A percentile compares a stretch with the other conserved stretches of the same genome.
Evolutionary conservation across 2,888 invertebrate species (phyloP).

Genomic region (Resseliella maxima): DNA sequence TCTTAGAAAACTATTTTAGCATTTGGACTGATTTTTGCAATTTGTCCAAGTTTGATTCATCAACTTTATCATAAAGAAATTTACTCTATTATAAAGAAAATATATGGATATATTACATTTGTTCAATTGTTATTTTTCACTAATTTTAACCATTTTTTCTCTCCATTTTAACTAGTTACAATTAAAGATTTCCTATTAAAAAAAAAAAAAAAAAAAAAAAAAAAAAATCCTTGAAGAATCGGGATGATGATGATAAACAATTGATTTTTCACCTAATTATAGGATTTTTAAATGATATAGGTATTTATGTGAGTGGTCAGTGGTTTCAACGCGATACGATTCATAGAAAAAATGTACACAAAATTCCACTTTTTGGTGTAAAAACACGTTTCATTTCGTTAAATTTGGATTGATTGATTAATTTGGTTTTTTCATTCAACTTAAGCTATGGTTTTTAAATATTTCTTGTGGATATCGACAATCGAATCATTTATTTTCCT

Average conservation of each 20-base stretch:
- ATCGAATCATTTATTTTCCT: background rate
- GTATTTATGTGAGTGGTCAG: background rate
- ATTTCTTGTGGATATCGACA: background rate
- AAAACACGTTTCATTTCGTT: background rate
- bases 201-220: too few species aligned
- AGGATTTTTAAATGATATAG: too few species aligned
- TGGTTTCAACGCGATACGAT: background rate
- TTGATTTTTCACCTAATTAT: too few species aligned
- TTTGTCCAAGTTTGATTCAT: background rate
- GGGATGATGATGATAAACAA: too few species aligned
- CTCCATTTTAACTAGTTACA: background rate
- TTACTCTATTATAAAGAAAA: slow-evolving; percentile 25
- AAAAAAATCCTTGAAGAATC: too few species aligned
- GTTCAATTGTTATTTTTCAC: background rate
- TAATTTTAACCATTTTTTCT: background rate
- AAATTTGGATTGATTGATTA: slow-evolving; percentile 7
- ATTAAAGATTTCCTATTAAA: background rate
- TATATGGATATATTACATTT: slow-evolving; percentile 13
- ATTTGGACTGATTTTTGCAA: slow-evolving; percentile 1
- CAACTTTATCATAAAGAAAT: background rate
- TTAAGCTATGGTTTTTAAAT: background rate
- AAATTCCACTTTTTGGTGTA: background rate
- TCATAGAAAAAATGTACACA: background rate
- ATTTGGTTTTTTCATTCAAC: background rate
- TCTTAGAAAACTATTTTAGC: slow-evolving; percentile 14